Evolutionary conservation across 2,888 invertebrate genomes (phyloP).

Genomic region (Drosophila picticornis): DNA sequence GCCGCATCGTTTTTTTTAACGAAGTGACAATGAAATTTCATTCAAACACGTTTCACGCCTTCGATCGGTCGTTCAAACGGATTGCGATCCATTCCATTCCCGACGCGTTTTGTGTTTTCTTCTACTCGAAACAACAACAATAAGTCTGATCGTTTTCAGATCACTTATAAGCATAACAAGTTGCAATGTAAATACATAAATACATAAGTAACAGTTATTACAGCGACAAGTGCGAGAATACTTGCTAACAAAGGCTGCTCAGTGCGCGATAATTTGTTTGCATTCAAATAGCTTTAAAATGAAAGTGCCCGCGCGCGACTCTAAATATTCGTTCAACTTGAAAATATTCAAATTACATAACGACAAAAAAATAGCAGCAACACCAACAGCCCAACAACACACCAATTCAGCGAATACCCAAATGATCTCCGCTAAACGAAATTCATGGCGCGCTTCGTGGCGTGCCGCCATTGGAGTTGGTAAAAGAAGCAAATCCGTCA

Average conservation of each 20-base stretch:
- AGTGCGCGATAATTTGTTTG: slow-evolving; percentile 26
- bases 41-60: slow-evolving; percentile 81
- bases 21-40: slow-evolving; percentile 74
- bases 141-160: slow-evolving; percentile 38
- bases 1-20: slow-evolving; percentile 62
- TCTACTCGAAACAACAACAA: slow-evolving; percentile 37
- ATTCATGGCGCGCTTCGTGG: slow-evolving; percentile 81
- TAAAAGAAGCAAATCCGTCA: slow-evolving; percentile 45
- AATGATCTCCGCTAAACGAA: slow-evolving; percentile 70
- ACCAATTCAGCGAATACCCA: slow-evolving; percentile 44
- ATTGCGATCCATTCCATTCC: slow-evolving; percentile 45
- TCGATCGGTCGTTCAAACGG: slow-evolving; percentile 70
- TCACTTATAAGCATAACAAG: slow-evolving; percentile 25
- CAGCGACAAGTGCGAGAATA: slow-evolving; percentile 31
- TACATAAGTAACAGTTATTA: slow-evolving; percentile 3
- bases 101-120: slow-evolving; percentile 33
- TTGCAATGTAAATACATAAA: slow-evolving; percentile 46
- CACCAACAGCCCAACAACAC: slow-evolving; percentile 40
- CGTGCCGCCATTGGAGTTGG: slow-evolving; percentile 64
- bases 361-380: slow-evolving; percentile 68
- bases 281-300: slow-evolving; percentile 61
- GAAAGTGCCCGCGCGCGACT: slow-evolving; percentile 78
- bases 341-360: slow-evolving; percentile 83
- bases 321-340: slow-evolving; percentile 83
- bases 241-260: slow-evolving; percentile 14